phyloP scores from a whole-genome alignment of 1,140 invertebrate genomes.

The Orius insidiosus region DNA sequence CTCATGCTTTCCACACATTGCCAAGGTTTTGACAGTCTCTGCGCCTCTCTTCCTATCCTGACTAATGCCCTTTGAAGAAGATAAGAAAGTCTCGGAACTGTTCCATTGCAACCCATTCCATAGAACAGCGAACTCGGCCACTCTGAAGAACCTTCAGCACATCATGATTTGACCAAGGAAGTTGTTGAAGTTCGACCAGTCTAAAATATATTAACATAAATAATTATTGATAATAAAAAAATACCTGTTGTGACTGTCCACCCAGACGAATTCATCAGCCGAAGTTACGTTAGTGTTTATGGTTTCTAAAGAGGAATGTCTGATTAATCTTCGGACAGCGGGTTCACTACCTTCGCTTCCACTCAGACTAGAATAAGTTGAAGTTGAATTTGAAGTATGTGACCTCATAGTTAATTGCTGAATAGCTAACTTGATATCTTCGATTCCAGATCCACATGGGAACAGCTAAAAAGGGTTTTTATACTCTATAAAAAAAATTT shows the following conservation, averaged over 20 bases:
- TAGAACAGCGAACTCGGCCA: conserved; percentile 56
- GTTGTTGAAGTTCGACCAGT: conserved; percentile 66
- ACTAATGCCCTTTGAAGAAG: conserved; percentile 73
- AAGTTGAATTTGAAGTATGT: conserved; percentile 56
- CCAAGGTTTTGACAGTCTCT: conserved; percentile 57
- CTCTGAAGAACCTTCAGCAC: conserved; percentile 59
- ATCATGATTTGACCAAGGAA: conserved; percentile 80
- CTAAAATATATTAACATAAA: conserved; percentile 25
- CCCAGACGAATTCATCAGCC: conserved; percentile 85
- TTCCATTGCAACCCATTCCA: conserved; percentile 65
- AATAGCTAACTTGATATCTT: conserved; percentile 75
- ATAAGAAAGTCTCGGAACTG: conserved; percentile 65
- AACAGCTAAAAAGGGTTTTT: conserved; percentile 29
- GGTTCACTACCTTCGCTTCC: conserved; percentile 55
- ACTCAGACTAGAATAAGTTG: conserved; percentile 63
- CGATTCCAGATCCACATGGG: conserved; percentile 59
- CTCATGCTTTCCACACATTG: conserved; percentile 75
- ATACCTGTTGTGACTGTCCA: conserved; percentile 73
- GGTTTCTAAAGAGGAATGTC: conserved; percentile 73
- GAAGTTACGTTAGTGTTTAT: conserved; percentile 85
- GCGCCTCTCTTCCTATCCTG: conserved; percentile 63
- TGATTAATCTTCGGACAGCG: conserved; percentile 39
- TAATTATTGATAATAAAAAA: conserved; percentile 1
- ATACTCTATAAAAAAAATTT: conserved; percentile 1
- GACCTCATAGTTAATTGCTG: conserved; percentile 73